These are phyloP conservation scores for Polylopha cassiicola DNA, from an alignment of 2,888 invertebrate genomes.

Conservation along the genomic window DNA sequence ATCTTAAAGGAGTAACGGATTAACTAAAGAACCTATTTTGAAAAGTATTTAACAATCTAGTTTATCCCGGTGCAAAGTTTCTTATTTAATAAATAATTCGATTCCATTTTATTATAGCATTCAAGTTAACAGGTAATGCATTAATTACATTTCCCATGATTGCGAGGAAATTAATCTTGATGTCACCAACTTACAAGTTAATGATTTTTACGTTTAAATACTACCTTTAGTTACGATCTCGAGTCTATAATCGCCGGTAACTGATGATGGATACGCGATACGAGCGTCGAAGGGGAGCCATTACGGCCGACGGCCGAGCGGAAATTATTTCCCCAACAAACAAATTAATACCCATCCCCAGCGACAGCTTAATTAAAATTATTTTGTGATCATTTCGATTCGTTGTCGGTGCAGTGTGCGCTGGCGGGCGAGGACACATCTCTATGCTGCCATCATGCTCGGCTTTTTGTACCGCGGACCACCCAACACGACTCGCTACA, in stretches of 20 bases:
- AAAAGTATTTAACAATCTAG: no score
- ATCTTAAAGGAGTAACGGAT: no score
- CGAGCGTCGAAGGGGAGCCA: conserved; percentile 2
- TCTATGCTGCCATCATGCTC: conserved; percentile 42
- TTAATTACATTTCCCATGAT: no score
- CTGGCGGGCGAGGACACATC: conserved; percentile 30
- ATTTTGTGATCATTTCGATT: conserved; percentile 22
- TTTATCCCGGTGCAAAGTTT: no score
- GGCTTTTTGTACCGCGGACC: conserved; percentile 65
- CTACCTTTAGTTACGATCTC: no score
- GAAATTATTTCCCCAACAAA: conserved; percentile 18
- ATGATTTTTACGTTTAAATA: no score
- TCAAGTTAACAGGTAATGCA: no score
- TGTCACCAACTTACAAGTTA: no score
- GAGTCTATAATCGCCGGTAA: conserved; percentile 14
- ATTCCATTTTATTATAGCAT: no score
- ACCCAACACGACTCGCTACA: conserved; percentile 70
- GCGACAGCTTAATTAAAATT: conserved; percentile 22
- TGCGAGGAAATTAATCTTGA: no score
- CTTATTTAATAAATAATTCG: no score
- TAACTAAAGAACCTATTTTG: no score
- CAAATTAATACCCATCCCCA: conserved; percentile 18
- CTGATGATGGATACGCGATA: conserved; percentile 11
- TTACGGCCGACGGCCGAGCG: conserved; percentile 6
- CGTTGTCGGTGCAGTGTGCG: conserved; percentile 10